These are phyloP conservation scores for Caranx ignobilis DNA, from an alignment of 2,113 vertebrate genomes.

Conservation along the genomic window DNA sequence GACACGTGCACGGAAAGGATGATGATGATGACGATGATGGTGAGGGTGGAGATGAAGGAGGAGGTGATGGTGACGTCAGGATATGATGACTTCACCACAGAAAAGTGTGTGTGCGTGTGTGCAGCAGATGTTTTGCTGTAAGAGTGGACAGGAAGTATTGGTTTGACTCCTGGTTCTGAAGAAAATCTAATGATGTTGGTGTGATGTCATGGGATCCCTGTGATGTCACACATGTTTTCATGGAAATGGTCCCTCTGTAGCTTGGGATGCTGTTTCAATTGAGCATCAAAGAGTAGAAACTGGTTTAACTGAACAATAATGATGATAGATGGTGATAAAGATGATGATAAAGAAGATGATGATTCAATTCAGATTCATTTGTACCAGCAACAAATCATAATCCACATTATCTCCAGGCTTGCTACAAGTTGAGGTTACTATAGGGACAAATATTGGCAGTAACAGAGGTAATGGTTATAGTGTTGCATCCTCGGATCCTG, in stretches of 20 bases:
- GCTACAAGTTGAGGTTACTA: too few relatives aligned
- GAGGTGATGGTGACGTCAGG: slow-evolving; percentile 23
- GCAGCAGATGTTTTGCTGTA: slow-evolving; percentile 21
- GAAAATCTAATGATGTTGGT: background rate
- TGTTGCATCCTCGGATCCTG: too few relatives aligned
- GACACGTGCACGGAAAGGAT: slow-evolving; percentile 58
- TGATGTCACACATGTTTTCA: background rate
- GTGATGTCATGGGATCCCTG: background rate
- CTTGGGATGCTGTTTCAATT: background rate
- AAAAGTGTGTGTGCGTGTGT: background rate
- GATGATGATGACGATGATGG: slow-evolving; percentile 7
- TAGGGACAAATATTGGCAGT: too few relatives aligned
- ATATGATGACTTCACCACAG: slow-evolving; percentile 6
- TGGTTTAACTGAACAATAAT: too few relatives aligned
- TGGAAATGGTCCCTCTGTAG: background rate
- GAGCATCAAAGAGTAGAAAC: too few relatives aligned
- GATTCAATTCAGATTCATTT: too few relatives aligned
- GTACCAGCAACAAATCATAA: too few relatives aligned
- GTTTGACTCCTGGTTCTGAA: background rate
- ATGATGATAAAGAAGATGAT: too few relatives aligned
- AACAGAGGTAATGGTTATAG: too few relatives aligned
- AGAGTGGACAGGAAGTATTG: slow-evolving; percentile 6
- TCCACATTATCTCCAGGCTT: too few relatives aligned
- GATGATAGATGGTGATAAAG: too few relatives aligned
- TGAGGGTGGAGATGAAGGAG: background rate